Conservation (phyloP, 2,888 invertebrate genomes). For the Temnothorax rugatulus region DNA sequence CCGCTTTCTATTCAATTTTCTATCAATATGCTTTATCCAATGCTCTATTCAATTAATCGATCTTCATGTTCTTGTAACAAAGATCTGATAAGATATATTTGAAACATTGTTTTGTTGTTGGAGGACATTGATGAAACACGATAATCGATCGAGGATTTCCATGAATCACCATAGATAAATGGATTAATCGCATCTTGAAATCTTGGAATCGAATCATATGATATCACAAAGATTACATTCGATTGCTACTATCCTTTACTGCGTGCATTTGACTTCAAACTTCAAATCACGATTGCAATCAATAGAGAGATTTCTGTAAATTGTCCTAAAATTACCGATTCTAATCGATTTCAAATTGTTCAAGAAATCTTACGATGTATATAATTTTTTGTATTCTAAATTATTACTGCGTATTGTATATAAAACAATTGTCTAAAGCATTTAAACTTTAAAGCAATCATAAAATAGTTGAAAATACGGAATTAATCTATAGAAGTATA, state of each 20-base stretch:
- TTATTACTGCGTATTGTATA: neutral
- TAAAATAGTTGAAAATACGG: neutral
- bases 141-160: neutral
- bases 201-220: neutral
- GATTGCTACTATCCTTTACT: neutral
- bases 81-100: neutral
- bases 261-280: neutral
- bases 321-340: neutral
- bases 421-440: neutral
- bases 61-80: neutral
- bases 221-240: neutral
- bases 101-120: neutral
- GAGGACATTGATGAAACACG: neutral
- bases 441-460: neutral
- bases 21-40: neutral
- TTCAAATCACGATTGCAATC: neutral
- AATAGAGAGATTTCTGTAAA: neutral
- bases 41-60: neutral
- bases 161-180: neutral
- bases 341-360: neutral
- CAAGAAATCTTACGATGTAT: neutral
- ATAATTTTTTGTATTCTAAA: neutral
- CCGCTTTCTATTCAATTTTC: neutral
- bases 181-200: neutral
- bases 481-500: neutral